Evolutionary conservation across 1,140 invertebrate genomes (phyloP).

Genomic region (Ditylenchus dipsaci): DNA sequence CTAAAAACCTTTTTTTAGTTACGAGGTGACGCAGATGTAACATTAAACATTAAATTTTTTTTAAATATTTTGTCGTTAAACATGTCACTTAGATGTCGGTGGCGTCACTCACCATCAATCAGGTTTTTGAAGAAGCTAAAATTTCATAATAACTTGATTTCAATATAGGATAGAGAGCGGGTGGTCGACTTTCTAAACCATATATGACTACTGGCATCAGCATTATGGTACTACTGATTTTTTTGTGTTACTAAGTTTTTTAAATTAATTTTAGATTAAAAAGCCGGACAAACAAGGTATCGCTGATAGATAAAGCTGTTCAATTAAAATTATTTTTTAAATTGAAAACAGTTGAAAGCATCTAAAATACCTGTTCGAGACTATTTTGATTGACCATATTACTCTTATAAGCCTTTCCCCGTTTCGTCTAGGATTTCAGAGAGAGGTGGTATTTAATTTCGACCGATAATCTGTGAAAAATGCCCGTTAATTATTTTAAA

Average conservation of each 20-base stretch:
- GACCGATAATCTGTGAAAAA: no score
- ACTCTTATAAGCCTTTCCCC: no score
- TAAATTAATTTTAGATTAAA: constrained; percentile 67
- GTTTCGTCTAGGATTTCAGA: no score
- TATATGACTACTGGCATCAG: constrained; percentile 96
- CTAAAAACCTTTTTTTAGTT: constrained; percentile 9
- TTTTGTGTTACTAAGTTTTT: neutral
- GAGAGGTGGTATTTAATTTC: no score
- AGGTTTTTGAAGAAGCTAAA: constrained; percentile 33
- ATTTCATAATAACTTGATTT: constrained; percentile 39
- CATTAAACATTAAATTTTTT: constrained; percentile 59
- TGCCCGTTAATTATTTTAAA: no score
- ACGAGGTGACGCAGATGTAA: constrained; percentile 76
- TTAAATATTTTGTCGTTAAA: neutral
- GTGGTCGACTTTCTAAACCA: constrained; percentile 94
- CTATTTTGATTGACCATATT: no score
- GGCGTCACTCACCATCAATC: constrained; percentile 86
- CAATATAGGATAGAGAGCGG: constrained; percentile 75
- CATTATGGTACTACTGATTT: constrained; percentile 66
- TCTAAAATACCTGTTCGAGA: no score
- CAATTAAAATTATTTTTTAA: no score
- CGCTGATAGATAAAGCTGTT: no score
- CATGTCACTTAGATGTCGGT: constrained; percentile 62
- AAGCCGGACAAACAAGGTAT: constrained; percentile 74
- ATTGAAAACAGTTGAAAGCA: no score